Conservation (phyloP, 2,797 vertebrate genomes). For the Emys orbicularis region DNA sequence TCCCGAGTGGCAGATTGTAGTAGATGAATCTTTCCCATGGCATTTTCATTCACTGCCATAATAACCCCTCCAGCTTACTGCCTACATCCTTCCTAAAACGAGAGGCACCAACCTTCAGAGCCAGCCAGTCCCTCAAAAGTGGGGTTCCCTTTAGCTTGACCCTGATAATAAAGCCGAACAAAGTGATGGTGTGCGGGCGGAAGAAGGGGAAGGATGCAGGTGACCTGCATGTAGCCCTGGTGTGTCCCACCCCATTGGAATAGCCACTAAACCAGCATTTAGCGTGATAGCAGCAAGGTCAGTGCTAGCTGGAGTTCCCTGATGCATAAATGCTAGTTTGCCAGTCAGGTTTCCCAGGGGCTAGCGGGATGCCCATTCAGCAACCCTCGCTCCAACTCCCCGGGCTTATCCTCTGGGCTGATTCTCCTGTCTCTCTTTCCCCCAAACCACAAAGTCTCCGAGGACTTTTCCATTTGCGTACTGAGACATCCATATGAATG, state of each 20-base stretch:
- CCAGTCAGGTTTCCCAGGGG: not conserved
- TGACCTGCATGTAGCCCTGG: conserved; percentile 21
- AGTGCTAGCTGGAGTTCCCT: not conserved
- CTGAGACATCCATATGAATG: not conserved
- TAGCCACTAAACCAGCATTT: conserved; percentile 47
- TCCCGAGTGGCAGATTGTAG: not conserved
- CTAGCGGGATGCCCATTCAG: not conserved
- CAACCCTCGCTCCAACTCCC: not conserved
- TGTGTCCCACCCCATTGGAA: conserved; percentile 28
- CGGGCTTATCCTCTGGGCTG: not conserved
- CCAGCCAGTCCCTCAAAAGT: not conserved
- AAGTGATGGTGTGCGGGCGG: conserved; percentile 54
- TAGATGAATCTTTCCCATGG: not conserved
- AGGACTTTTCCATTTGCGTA: not conserved
- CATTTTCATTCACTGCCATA: not conserved
- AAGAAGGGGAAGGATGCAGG: conserved; percentile 41
- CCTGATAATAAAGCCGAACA: conserved; percentile 54
- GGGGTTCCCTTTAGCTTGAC: conserved; percentile 34
- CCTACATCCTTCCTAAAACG: not conserved
- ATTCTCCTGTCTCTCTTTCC: not conserved
- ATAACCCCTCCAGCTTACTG: not conserved
- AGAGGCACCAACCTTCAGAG: not conserved
- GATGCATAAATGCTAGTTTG: conserved; percentile 21
- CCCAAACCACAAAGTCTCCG: not conserved
- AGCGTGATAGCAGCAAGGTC: conserved; percentile 52